A percentile compares a stretch with the other conserved stretches of the same genome.
Conservation (phyloP, 1,140 invertebrate species). For the Maniola jurtina region DNA sequence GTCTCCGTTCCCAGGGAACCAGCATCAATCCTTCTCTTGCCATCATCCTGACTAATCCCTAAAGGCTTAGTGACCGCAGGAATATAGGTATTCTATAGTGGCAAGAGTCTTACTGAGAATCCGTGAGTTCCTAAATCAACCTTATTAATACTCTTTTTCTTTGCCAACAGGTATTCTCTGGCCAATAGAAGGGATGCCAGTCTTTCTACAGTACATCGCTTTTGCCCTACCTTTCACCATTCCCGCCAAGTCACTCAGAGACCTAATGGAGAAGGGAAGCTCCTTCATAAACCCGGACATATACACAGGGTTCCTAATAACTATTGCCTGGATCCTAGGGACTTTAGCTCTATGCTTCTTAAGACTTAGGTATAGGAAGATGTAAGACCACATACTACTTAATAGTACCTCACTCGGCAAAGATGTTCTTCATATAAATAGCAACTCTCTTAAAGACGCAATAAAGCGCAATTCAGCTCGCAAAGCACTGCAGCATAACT, state of each 20-base stretch:
- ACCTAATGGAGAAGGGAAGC: conserved; percentile 82
- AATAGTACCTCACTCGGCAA: no score
- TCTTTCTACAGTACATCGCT: conserved; percentile 78
- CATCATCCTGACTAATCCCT: no score
- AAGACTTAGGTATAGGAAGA: conserved; percentile 54
- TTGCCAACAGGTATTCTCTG: conserved; percentile 88
- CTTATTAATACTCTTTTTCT: not conserved
- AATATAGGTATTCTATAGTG: no score
- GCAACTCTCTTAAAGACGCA: no score
- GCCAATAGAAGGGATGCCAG: conserved; percentile 91
- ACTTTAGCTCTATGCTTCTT: conserved; percentile 55
- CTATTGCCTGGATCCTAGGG: conserved; percentile 78
- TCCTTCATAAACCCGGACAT: conserved; percentile 78
- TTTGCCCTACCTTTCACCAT: conserved; percentile 83
- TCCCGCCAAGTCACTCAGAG: conserved; percentile 81
- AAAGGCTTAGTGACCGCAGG: no score
- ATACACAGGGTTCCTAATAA: conserved; percentile 81
- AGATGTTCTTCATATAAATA: no score
- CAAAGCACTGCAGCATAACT: not conserved
- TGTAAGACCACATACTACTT: no score
- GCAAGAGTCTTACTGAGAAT: no score
- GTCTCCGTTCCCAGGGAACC: no score
- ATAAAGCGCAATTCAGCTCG: no score
- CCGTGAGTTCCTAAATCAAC: not conserved
- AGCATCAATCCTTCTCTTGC: no score